These are phyloP conservation scores for Oscheius sp. DNA, from an alignment of 2,888 invertebrate species.

Conservation along the genomic window DNA sequence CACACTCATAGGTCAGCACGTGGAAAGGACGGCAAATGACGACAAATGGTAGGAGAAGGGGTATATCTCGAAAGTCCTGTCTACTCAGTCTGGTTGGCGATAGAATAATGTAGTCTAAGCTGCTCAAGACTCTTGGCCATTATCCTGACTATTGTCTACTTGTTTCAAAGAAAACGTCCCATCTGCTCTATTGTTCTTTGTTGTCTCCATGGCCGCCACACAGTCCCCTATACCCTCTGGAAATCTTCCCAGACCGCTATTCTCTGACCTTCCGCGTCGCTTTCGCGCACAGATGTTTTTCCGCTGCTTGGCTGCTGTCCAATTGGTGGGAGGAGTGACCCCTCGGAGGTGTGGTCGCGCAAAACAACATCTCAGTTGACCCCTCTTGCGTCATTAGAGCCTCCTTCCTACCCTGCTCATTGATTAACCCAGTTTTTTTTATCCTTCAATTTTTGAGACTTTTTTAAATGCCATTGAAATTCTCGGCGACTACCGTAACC, in stretches of 20 bases:
- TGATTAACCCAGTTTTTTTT: neutral
- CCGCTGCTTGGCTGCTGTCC: slow-evolving; percentile 20
- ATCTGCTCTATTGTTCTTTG: too few relatives aligned
- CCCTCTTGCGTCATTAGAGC: slow-evolving; percentile 17
- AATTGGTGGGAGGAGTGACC: slow-evolving; percentile 29
- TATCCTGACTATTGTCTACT: neutral
- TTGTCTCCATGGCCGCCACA: too few relatives aligned
- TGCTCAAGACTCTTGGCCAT: neutral
- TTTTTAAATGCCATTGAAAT: neutral
- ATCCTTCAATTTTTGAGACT: neutral
- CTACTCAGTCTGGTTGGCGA: neutral
- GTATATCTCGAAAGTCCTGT: too few relatives aligned
- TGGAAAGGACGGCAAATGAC: neutral
- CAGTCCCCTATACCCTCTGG: too few relatives aligned
- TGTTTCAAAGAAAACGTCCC: too few relatives aligned
- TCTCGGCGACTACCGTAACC: slow-evolving; percentile 8
- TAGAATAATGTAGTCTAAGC: neutral
- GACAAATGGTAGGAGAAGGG: neutral
- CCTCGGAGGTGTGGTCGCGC: slow-evolving; percentile 10
- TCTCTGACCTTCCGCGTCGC: slow-evolving; percentile 16
- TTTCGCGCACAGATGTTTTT: slow-evolving; percentile 18
- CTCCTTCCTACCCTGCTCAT: neutral
- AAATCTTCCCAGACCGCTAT: too few relatives aligned
- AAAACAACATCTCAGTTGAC: slow-evolving; percentile 26
- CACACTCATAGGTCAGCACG: neutral